phyloP scores from a whole-genome alignment of 1,140 invertebrate genomes.

The Philopotamus ludificatus region DNA sequence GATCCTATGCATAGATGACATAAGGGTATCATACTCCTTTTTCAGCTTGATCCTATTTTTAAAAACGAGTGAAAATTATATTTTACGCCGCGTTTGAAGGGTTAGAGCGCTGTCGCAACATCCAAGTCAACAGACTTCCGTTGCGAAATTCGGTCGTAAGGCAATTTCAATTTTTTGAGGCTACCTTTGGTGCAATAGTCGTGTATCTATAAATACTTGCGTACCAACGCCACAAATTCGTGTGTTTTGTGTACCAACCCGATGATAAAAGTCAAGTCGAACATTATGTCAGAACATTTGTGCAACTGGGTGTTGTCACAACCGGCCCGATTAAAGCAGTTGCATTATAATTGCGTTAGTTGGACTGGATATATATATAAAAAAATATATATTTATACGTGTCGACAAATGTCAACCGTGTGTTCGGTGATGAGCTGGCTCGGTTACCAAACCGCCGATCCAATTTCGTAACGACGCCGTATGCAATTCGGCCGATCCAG shows the following conservation, averaged over 20 bases:
- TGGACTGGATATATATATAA: neutral
- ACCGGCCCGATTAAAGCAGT: constrained; percentile 16
- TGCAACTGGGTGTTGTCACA: constrained; percentile 24
- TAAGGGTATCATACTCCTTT: too few relatives aligned
- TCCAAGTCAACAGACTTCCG: constrained; percentile 16
- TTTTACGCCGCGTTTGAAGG: too few relatives aligned
- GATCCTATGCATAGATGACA: too few relatives aligned
- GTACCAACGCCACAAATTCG: neutral
- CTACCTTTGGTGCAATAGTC: constrained; percentile 13
- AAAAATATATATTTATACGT: too few relatives aligned
- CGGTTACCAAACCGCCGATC: too few relatives aligned
- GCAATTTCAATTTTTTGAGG: constrained; percentile 29
- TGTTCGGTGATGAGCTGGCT: too few relatives aligned
- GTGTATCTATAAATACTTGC: neutral
- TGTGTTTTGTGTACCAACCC: neutral
- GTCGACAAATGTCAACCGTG: too few relatives aligned
- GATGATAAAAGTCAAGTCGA: neutral
- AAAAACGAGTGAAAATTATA: too few relatives aligned
- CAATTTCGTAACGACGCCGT: too few relatives aligned
- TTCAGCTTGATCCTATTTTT: too few relatives aligned
- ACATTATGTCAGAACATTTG: too few relatives aligned
- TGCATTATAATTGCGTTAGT: constrained; percentile 18
- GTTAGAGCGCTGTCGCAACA: constrained; percentile 16
- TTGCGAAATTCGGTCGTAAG: constrained; percentile 39
- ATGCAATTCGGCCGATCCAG: too few relatives aligned